These are phyloP conservation scores for Hydroisotoma schaefferi DNA, from an alignment of 2,888 invertebrate genomes.

Conservation along the genomic window DNA sequence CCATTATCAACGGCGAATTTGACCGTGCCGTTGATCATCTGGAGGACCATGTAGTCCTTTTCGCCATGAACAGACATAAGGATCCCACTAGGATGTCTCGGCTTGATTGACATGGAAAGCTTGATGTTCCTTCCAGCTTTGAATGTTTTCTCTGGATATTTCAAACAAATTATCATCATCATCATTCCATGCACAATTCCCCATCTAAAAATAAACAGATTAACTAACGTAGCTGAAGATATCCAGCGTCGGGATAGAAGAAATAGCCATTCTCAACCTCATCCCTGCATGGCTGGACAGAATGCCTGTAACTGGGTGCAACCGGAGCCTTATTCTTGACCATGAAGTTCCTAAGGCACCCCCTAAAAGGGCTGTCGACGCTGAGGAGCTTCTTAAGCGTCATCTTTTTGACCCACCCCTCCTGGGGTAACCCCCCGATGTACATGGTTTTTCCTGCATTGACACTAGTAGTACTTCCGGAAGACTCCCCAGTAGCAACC, in stretches of 20 bases:
- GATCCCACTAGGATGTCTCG: slow-evolving; percentile 77
- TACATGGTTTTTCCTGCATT: slow-evolving; percentile 68
- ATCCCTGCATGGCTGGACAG: slow-evolving; percentile 74
- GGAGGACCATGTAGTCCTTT: slow-evolving; percentile 78
- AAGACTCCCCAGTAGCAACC: slow-evolving; percentile 58
- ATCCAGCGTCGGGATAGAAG: slow-evolving; percentile 74
- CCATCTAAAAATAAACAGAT: slow-evolving; percentile 3
- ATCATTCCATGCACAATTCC: background rate
- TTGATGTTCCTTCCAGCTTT: slow-evolving; percentile 73
- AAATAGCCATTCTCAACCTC: slow-evolving; percentile 76
- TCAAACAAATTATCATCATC: background rate
- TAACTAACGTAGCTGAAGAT: slow-evolving; percentile 59
- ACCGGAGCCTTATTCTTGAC: slow-evolving; percentile 62
- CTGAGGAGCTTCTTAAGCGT: slow-evolving; percentile 53
- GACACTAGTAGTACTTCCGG: slow-evolving; percentile 56
- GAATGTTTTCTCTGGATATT: slow-evolving; percentile 65
- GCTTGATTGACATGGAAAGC: slow-evolving; percentile 80
- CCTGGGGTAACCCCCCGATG: slow-evolving; percentile 59
- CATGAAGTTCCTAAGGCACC: slow-evolving; percentile 74
- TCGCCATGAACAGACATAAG: slow-evolving; percentile 80
- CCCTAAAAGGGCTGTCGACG: slow-evolving; percentile 69
- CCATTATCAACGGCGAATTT: slow-evolving; percentile 79
- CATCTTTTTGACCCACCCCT: slow-evolving; percentile 35
- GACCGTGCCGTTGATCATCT: slow-evolving; percentile 80
- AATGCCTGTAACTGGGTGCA: slow-evolving; percentile 58